Evolutionary conservation across 1,140 invertebrate species (phyloP).

Genomic region (Caenorhabditis tropicalis): DNA sequence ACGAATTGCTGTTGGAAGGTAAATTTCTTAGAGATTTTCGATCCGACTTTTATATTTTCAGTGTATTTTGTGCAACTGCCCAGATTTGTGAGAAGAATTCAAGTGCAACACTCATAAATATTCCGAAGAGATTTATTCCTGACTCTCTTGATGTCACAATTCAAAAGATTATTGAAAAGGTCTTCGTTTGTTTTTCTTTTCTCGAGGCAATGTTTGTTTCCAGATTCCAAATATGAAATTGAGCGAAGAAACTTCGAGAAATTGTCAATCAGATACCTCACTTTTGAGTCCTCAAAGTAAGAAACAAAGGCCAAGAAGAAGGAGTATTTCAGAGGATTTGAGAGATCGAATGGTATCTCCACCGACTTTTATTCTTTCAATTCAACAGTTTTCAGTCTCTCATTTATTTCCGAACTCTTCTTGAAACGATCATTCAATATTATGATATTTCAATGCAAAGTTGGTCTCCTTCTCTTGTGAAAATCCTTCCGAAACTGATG

Average conservation of each 20-base stretch:
- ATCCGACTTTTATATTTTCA: not conserved
- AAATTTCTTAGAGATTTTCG: not conserved
- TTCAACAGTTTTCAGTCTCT: not conserved
- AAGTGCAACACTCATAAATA: not conserved
- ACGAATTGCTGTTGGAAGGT: not conserved
- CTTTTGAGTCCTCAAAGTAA: not conserved
- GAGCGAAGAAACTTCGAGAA: not conserved
- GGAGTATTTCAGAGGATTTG: not conserved
- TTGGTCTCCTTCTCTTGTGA: not conserved
- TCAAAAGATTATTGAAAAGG: constrained; percentile 19
- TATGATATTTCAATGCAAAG: not conserved
- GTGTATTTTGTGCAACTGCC: not conserved
- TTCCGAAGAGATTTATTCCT: not conserved
- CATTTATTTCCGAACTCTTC: constrained; percentile 3
- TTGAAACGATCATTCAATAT: not conserved
- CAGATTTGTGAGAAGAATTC: not conserved
- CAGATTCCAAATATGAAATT: not conserved
- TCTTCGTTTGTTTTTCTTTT: not conserved
- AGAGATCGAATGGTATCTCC: not conserved
- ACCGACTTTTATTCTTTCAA: not conserved
- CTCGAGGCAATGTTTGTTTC: not conserved
- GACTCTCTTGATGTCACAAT: not conserved
- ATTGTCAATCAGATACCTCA: not conserved
- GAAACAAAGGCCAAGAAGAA: not conserved
- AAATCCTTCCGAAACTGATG: constrained; percentile 15